Evolutionary conservation across 2,797 vertebrate genomes (phyloP), one percentile per base, ranked within the genome.

Genomic region (Distichodus sexfasciatus): DNA sequence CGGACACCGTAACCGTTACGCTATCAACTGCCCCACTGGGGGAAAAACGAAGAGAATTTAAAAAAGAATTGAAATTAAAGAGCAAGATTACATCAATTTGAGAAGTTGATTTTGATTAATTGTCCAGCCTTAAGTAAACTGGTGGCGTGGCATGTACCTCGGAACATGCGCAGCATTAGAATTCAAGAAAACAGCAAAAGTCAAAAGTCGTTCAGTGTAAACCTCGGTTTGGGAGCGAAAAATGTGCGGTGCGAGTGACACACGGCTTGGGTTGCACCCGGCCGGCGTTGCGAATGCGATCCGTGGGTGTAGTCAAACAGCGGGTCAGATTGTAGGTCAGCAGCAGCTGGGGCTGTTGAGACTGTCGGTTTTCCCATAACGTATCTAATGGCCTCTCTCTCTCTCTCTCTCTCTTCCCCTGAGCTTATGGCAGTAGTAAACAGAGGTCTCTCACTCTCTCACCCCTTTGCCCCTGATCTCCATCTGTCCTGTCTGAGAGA

Each of bases 391-490:
- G 55, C 21, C 43, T 44, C 28, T 35, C 46, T 4, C 19, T 6
- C 41, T 47, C 28, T 46, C 14, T 40, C 43, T 41, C 28, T 35
- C 51, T 40, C 31, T 23, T 19, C 24, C 33, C 35, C 61, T 43
- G 53, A 55, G 81, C 77, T 72, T 83, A 78, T 82, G 66, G 79
- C 78, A 81, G 84, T 54, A 75, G 75, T 59, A 69, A 82, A 81
- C 77, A 38, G 81, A 80, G 82, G 81, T 69, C 84, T 79, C 79
- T 78, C 77, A 57, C 71, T 79, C 71, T 71, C 78, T 79, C 76
- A 75, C 43, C 57, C 53, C 36, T 29, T 15, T 48, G 55, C 58
- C 59, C n/a, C 38, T 58, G 50, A 36, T 78, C 78, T 82, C 77
- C 79, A 51, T 58, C 36, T 54, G 44, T 69, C 24, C 35, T 55